These are phyloP conservation scores for Dinoponera quadriceps DNA, from an alignment of 1,140 invertebrate species.

Conservation along the genomic window DNA sequence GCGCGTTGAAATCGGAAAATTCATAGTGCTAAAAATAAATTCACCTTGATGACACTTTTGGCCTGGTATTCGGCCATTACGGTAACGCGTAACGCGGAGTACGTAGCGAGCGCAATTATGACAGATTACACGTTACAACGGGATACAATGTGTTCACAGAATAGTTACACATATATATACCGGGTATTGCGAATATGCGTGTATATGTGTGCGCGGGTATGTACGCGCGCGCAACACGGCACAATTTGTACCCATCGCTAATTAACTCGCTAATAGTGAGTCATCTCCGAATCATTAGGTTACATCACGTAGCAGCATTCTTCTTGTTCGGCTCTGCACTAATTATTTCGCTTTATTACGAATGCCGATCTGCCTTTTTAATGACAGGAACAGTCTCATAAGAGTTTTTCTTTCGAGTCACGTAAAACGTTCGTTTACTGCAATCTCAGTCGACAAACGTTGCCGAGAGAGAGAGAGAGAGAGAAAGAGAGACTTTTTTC, in stretches of 20 bases:
- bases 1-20: neutral
- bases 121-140: slow-evolving; percentile 63
- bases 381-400: slow-evolving; percentile 13
- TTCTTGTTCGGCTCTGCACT: slow-evolving; percentile 20
- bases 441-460: neutral
- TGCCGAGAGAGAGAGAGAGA: neutral
- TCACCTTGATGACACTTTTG: slow-evolving; percentile 63
- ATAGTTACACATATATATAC: slow-evolving; percentile 1
- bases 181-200: neutral
- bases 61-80: slow-evolving; percentile 56
- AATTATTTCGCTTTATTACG: slow-evolving; percentile 46
- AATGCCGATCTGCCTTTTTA: slow-evolving; percentile 43
- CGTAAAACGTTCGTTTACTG: slow-evolving; percentile 36
- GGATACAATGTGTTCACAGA: slow-evolving; percentile 52
- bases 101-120: slow-evolving; percentile 58
- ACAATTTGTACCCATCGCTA: slow-evolving; percentile 68
- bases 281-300: slow-evolving; percentile 58
- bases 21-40: neutral
- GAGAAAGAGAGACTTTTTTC: neutral
- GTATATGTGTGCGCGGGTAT: neutral
- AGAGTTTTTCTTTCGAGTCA: slow-evolving; percentile 14
- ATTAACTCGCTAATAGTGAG: slow-evolving; percentile 69
- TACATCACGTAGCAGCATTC: slow-evolving; percentile 39
- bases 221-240: slow-evolving; percentile 50
- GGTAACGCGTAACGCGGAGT: slow-evolving; percentile 32